phyloP scores from a whole-genome alignment of 2,113 vertebrate species.

The Bubo blakistoni region DNA sequence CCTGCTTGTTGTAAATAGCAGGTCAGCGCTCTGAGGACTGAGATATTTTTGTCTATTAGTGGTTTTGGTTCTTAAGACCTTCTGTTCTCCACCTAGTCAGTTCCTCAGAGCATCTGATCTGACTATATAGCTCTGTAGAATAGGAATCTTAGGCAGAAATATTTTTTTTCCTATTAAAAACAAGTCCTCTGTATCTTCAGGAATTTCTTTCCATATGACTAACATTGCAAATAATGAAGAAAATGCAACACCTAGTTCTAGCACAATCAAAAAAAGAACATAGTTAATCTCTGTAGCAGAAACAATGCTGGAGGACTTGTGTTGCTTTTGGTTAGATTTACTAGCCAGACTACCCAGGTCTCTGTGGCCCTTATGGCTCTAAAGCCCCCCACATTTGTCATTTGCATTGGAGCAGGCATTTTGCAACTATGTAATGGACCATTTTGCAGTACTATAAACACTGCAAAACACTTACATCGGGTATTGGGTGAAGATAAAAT shows the following conservation, averaged over 20 bases:
- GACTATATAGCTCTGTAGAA: neutral
- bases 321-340: neutral
- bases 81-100: neutral
- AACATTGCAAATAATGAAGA: neutral
- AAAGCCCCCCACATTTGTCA: neutral
- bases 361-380: too few species aligned
- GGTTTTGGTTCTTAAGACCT: neutral
- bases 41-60: neutral
- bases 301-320: neutral
- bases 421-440: neutral
- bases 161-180: neutral
- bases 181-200: neutral
- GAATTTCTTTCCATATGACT: neutral
- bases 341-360: neutral
- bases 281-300: neutral
- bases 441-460: neutral
- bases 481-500: neutral
- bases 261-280: neutral
- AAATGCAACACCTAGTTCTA: neutral
- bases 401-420: neutral
- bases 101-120: neutral
- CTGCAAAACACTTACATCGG: neutral
- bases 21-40: neutral
- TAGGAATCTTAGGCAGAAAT: neutral
- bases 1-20: neutral